Evolutionary conservation across 2,797 vertebrate species (phyloP), one percentile per base, ranked within the genome.

Genomic region (Threskiornis aethiopicus): DNA sequence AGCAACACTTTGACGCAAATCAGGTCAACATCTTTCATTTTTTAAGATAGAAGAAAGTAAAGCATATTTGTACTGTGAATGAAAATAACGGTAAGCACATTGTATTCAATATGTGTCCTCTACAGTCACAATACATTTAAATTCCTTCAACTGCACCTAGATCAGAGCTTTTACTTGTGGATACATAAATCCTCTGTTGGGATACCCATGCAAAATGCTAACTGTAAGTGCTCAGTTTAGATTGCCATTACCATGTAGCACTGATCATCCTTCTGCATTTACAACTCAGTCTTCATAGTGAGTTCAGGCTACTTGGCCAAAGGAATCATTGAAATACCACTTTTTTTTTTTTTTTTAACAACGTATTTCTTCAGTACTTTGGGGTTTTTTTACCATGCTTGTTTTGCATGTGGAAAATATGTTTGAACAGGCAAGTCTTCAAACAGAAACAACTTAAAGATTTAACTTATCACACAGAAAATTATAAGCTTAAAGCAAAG

Each of bases 401-500:
- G 17, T 52, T 93, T 76, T 80, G 51, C 41, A 11, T 4, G 20
- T 22, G 44, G 47, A 91, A 72, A 87, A 83, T 72, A 47, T 59
- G 89, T 87, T 89, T 73, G 39, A 89, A 73, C 64, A 67, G 73
- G 52, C 29, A 83, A 59, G 19, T 26, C 75, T 77, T 82, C 59
- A 93, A 70, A 76, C n/a, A 80, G 66, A 91, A 85, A n/a, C 39
- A 44, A 59, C 57, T 57, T 57, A 57, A 44, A 2, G 0, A 75
- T 70, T 76, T 71, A 86, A 76, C 35, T 64, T 69, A 52, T 61
- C 67, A 41, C 26, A 47, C 12, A 79, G 82, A 87, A 88, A 86
- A 91, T 47, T 33, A 66, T 3, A 46, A 90, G 85, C 72, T 93
- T 65, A 84, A 88, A 94, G 70, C 44, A 90, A 49, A 90, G 42